phyloP scores from a whole-genome alignment of 2,797 vertebrate genomes.

The Mareca penelope region DNA sequence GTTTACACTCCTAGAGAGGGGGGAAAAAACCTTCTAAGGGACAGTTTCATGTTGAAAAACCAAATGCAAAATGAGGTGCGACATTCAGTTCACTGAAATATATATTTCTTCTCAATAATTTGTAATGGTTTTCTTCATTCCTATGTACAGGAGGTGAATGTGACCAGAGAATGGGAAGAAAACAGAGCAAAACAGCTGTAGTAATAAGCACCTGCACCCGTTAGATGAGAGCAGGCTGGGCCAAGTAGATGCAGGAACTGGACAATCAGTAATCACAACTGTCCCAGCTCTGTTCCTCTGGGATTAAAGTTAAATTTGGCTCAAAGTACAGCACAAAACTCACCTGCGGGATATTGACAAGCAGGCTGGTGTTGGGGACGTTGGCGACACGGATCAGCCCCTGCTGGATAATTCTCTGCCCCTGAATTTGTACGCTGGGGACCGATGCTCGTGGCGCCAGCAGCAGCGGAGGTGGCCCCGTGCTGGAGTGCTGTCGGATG shows the following conservation, averaged over 20 bases:
- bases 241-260: background rate
- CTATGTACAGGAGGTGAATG: background rate
- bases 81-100: background rate
- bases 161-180: background rate
- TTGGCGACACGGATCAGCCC: conserved; percentile 96
- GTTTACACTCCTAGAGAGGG: background rate
- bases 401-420: conserved; percentile 97
- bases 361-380: conserved; percentile 89
- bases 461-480: conserved; percentile 92
- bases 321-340: accelerated
- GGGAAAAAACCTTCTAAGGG: too few species aligned
- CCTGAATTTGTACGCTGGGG: conserved; percentile 95
- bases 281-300: background rate
- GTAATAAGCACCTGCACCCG: accelerated
- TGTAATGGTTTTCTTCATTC: background rate
- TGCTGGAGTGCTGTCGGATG: conserved; percentile 91
- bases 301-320: accelerated
- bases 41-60: background rate
- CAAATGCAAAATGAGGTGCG: background rate
- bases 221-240: background rate
- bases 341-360: conserved; percentile 96
- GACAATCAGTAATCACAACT: background rate
- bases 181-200: background rate
- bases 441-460: conserved; percentile 92
- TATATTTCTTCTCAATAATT: background rate